Percentiles rank a stretch among this genome's conserved stretches.
Conservation (phyloP, 2,888 invertebrate species). For the Apamea epomidion region DNA sequence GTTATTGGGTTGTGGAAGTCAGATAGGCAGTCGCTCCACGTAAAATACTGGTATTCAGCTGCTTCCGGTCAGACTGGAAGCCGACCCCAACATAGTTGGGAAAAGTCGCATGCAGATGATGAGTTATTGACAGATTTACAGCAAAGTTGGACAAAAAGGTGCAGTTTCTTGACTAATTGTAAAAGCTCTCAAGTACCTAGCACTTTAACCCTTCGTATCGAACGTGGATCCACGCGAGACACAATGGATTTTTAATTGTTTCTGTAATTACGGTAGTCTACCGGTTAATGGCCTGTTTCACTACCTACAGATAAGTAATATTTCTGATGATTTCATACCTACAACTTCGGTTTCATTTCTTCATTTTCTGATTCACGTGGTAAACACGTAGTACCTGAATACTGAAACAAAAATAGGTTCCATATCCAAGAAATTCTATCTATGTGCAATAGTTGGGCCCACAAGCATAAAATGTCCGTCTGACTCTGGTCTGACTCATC, state of each 20-base stretch:
- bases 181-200: background rate
- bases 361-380: background rate
- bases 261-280: too few species aligned
- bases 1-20: background rate
- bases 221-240: too few species aligned
- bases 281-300: background rate
- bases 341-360: background rate
- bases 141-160: background rate
- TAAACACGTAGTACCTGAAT: background rate
- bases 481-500: background rate
- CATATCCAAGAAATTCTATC: too few species aligned
- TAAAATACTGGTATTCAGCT: background rate
- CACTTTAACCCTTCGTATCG: too few species aligned
- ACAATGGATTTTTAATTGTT: too few species aligned
- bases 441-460: too few species aligned
- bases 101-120: too few species aligned
- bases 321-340: background rate
- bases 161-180: background rate
- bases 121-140: background rate
- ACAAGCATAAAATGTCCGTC: too few species aligned
- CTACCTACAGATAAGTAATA: background rate
- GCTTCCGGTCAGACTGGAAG: too few species aligned
- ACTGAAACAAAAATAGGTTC: background rate
- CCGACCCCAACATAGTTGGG: too few species aligned
- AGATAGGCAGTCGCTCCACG: background rate